Conservation (phyloP, 2,888 invertebrate genomes). For the Drosophila gaucha region DNA sequence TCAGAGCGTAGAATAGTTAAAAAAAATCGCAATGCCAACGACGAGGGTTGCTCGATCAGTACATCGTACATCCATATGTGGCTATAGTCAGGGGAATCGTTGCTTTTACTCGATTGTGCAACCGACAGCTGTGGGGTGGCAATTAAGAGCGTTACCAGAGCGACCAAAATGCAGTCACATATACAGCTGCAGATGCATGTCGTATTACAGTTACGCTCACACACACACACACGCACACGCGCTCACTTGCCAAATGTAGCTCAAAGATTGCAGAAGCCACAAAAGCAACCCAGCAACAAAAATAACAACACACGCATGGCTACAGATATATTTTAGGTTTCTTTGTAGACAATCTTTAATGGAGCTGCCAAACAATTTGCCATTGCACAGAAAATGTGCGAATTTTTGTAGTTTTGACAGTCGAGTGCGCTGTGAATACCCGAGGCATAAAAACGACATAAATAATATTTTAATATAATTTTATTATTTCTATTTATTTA, state of each 20-base stretch:
- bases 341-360: constrained; percentile 1
- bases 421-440: too few relatives aligned
- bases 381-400: constrained; percentile 23
- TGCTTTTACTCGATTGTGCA: constrained; percentile 33
- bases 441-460: too few relatives aligned
- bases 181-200: constrained; percentile 4
- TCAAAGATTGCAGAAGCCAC: constrained; percentile 36
- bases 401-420: neutral
- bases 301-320: neutral
- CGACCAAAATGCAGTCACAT: constrained; percentile 39
- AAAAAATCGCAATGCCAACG: neutral
- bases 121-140: constrained; percentile 22
- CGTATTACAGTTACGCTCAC: neutral
- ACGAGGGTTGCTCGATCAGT: constrained; percentile 43
- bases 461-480: too few relatives aligned
- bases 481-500: too few relatives aligned
- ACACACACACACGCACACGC: neutral
- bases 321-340: neutral
- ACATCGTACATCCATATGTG: too few relatives aligned
- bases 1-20: constrained; percentile 34
- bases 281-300: neutral
- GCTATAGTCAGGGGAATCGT: neutral
- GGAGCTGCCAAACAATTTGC: constrained; percentile 38
- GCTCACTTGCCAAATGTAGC: constrained; percentile 26
- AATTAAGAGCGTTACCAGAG: constrained; percentile 55